phyloP scores from a whole-genome alignment of 2,113 vertebrate species.

The Nesoenas mayeri region DNA sequence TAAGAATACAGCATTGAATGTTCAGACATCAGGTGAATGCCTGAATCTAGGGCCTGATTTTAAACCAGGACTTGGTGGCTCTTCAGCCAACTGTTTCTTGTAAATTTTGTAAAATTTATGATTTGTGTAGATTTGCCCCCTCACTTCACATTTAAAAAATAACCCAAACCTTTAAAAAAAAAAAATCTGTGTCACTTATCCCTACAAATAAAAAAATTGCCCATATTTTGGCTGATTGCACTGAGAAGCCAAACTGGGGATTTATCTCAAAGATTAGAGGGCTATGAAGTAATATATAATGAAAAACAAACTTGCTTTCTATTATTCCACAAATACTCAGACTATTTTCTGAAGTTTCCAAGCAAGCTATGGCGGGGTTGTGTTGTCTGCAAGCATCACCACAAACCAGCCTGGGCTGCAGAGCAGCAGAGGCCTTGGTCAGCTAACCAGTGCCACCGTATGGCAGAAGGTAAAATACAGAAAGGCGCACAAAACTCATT shows the following conservation, averaged over 20 bases:
- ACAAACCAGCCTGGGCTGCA: background rate
- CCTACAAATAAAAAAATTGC: background rate
- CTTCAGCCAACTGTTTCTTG: background rate
- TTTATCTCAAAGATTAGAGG: background rate
- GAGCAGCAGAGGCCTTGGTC: background rate
- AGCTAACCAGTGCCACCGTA: slow-evolving; percentile 35
- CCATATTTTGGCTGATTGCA: background rate
- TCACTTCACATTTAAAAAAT: background rate
- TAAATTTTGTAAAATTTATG: background rate
- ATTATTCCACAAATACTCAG: background rate
- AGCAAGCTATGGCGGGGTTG: background rate
- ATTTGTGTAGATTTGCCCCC: background rate
- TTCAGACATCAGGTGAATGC: background rate
- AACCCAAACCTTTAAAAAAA: no score
- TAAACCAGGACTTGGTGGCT: background rate
- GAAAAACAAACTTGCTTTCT: background rate
- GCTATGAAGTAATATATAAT: background rate
- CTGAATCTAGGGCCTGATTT: background rate
- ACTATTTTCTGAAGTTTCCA: background rate
- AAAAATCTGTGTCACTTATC: background rate
- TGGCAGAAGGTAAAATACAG: background rate
- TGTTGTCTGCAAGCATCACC: background rate
- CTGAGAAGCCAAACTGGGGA: background rate
- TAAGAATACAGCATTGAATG: background rate
- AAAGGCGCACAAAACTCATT: fast-evolving